Conservation (phyloP, 2,888 invertebrate species). For the Lucinisca nassula region DNA sequence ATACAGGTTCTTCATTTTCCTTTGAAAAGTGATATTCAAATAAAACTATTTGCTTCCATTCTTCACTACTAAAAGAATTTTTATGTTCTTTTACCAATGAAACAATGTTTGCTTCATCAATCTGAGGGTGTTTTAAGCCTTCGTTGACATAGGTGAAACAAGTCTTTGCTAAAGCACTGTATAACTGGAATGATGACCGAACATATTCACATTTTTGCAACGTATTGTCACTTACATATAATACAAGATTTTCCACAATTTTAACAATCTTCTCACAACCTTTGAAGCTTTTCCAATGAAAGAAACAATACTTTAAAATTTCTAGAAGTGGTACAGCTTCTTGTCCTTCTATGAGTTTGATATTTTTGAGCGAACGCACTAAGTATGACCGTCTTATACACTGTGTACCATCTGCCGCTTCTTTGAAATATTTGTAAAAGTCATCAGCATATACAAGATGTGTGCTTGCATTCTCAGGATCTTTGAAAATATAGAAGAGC, state of each 20-base stretch:
- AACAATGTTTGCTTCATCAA: background rate
- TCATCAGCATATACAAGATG: background rate
- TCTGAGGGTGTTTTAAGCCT: background rate
- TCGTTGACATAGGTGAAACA: background rate
- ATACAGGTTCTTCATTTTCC: background rate
- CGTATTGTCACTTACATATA: background rate
- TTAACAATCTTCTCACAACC: background rate
- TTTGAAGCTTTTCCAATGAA: background rate
- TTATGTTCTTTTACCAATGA: background rate
- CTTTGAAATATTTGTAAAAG: background rate
- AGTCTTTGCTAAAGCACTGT: background rate
- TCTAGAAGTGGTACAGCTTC: background rate
- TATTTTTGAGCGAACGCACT: background rate
- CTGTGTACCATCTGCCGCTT: background rate
- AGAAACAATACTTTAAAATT: background rate
- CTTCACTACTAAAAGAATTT: background rate
- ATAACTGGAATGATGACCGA: conserved; percentile 1
- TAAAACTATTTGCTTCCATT: background rate
- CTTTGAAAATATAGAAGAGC: background rate
- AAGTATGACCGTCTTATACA: background rate
- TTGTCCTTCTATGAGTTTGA: background rate
- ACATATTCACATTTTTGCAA: background rate
- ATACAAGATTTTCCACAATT: background rate
- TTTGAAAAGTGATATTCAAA: conserved; percentile 9
- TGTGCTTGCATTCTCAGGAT: conserved; percentile 1